Conservation (phyloP, 2,888 invertebrate genomes). For the Dasysyrphus albostriatus region DNA sequence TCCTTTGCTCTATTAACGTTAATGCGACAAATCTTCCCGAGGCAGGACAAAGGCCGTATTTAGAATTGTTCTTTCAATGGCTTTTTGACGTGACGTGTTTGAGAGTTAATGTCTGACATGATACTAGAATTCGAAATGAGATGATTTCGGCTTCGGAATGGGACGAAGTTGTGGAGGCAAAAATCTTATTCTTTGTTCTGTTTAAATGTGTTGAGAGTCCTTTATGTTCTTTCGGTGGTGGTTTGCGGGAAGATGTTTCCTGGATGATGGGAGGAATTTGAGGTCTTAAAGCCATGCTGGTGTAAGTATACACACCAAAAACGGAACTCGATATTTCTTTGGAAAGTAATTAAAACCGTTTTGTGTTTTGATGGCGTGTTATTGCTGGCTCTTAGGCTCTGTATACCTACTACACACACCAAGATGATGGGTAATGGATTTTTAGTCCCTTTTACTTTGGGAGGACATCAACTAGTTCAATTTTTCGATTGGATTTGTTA, state of each 20-base stretch:
- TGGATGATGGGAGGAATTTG: not conserved
- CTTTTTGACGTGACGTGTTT: conserved; percentile 70
- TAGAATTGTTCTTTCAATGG: conserved; percentile 61
- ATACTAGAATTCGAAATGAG: conserved; percentile 72
- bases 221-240: not conserved
- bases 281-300: not conserved
- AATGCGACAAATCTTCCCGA: conserved; percentile 56
- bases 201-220: conserved; percentile 5
- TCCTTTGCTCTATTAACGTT: conserved; percentile 62
- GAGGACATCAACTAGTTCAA: conserved; percentile 18
- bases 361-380: conserved; percentile 53
- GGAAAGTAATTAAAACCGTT: conserved; percentile 66
- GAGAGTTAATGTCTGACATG: conserved; percentile 70
- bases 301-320: not conserved
- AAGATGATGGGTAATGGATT: conserved; percentile 39
- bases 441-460: conserved; percentile 12
- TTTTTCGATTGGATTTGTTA: conserved; percentile 69
- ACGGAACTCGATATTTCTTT: conserved; percentile 50
- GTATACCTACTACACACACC: not conserved
- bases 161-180: conserved; percentile 11
- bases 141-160: not conserved
- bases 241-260: not conserved
- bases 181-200: conserved; percentile 7
- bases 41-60: conserved; percentile 37
- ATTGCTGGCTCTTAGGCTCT: not conserved